These are phyloP conservation scores for Eupithecia centaureata DNA, from an alignment of 2,888 invertebrate genomes.

Conservation along the genomic window DNA sequence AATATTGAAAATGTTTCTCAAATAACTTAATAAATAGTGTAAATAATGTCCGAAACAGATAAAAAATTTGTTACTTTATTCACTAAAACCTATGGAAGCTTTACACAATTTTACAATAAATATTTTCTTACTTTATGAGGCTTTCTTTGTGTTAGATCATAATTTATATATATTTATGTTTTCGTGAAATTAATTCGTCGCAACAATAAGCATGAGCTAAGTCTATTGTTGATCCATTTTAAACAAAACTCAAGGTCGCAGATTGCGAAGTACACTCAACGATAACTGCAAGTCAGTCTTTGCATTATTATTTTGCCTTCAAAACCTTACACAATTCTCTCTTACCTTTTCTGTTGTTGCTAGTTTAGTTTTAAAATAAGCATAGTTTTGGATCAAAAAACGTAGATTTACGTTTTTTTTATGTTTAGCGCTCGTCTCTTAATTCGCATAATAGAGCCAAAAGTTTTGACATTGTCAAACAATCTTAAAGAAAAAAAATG, in stretches of 20 bases:
- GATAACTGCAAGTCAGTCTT: background rate
- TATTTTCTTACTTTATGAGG: background rate
- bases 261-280: constrained; percentile 1
- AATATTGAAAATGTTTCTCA: too few species aligned
- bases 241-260: constrained; percentile 16
- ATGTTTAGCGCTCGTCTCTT: too few species aligned
- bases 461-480: too few species aligned
- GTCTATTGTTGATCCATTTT: constrained; percentile 17
- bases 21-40: too few species aligned
- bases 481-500: too few species aligned
- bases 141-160: background rate
- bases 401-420: too few species aligned
- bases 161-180: background rate
- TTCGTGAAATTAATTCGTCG: background rate
- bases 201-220: constrained; percentile 8
- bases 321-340: background rate
- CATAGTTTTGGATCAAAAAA: background rate
- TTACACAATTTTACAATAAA: too few species aligned
- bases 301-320: background rate
- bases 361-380: background rate
- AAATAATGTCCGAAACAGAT: too few species aligned
- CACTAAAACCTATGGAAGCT: too few species aligned
- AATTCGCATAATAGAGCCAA: too few species aligned
- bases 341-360: background rate
- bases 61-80: too few species aligned